Evolutionary conservation across 2,888 invertebrate genomes (phyloP).

Genomic region (Stegana nigrithorax): DNA sequence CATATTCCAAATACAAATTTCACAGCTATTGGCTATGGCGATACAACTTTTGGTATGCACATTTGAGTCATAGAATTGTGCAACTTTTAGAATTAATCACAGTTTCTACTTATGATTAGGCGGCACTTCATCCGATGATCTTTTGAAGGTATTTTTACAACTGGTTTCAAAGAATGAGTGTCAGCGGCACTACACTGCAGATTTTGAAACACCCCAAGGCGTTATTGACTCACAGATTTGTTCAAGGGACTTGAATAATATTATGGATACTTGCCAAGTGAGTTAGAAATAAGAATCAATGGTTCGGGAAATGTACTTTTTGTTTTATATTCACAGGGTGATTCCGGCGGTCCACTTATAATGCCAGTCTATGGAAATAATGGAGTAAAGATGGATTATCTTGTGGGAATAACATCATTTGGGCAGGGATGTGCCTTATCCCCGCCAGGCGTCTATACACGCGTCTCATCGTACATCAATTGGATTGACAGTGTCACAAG

Average conservation of each 20-base stretch:
- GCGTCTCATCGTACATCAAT: not conserved
- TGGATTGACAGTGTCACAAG: not conserved
- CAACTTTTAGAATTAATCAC: not conserved
- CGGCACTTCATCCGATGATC: conserved; percentile 27
- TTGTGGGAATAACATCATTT: not conserved
- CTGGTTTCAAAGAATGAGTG: conserved; percentile 24
- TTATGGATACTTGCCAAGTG: not conserved
- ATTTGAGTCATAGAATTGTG: not conserved
- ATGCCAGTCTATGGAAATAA: not conserved
- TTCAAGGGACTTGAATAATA: not conserved
- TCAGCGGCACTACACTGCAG: conserved; percentile 12
- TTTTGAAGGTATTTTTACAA: conserved; percentile 28
- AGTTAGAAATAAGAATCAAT: not conserved
- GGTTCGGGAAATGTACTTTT: not conserved
- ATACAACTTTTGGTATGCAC: conserved; percentile 53
- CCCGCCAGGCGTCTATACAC: conserved; percentile 7
- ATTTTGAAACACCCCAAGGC: not conserved
- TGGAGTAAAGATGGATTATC: not conserved
- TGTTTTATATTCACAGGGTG: not conserved
- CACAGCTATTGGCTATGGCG: conserved; percentile 73
- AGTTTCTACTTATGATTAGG: conserved; percentile 26
- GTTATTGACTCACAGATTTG: not conserved
- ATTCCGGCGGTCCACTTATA: not conserved
- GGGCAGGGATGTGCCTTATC: not conserved
- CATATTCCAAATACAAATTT: conserved; percentile 58